Evolutionary conservation across 1,140 invertebrate species (phyloP).

Genomic region (Coptotermes formosanus): DNA sequence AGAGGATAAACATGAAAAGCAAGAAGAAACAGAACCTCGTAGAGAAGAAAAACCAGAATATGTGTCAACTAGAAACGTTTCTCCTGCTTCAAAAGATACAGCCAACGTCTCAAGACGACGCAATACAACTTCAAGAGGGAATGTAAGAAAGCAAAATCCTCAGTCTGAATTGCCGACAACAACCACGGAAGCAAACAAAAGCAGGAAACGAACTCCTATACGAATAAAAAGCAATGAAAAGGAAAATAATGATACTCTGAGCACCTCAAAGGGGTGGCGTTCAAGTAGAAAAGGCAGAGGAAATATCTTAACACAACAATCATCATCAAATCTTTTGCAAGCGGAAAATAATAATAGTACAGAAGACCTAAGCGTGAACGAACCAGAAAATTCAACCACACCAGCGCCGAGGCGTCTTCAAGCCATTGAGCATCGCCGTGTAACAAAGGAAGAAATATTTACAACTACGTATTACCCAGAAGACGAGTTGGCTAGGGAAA

Average conservation of each 20-base stretch:
- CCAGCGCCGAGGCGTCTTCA: not conserved
- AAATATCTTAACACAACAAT: not conserved
- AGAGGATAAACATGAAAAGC: not conserved
- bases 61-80: not conserved
- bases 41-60: not conserved
- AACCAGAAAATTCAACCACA: not conserved
- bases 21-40: not conserved
- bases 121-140: not conserved
- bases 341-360: not conserved
- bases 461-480: constrained; percentile 23
- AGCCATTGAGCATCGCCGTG: not conserved
- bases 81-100: not conserved
- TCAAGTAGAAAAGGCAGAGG: not conserved
- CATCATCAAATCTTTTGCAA: not conserved
- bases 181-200: not conserved
- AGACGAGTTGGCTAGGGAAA: not conserved
- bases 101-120: not conserved
- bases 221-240: not conserved
- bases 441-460: constrained; percentile 29
- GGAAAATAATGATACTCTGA: not conserved
- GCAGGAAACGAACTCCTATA: not conserved
- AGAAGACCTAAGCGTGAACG: not conserved
- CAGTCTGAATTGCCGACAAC: not conserved
- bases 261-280: not conserved
- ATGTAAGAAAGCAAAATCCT: not conserved